A percentile compares a stretch with the other conserved stretches of the same genome.
Evolutionary conservation across 2,888 invertebrate species (phyloP).

Genomic region (Volucella bombylans): DNA sequence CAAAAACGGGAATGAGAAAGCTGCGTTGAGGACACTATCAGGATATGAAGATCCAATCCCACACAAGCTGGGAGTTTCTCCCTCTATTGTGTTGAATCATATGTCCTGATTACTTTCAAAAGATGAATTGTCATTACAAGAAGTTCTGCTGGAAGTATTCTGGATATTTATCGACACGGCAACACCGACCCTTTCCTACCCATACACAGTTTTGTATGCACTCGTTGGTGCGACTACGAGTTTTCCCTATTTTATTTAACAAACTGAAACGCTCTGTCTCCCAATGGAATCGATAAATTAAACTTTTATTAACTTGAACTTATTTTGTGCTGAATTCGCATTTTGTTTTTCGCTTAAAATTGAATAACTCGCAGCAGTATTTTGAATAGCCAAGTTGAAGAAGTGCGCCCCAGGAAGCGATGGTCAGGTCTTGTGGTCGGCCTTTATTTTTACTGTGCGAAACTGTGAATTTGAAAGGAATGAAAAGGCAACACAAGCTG

Average conservation of each 20-base stretch:
- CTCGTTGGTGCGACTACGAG: background rate
- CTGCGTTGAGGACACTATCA: no score
- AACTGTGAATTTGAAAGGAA: background rate
- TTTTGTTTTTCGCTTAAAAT: constrained; percentile 23
- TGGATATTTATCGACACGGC: no score
- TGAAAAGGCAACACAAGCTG: constrained; percentile 15
- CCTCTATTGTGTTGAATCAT: no score
- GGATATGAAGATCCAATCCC: no score
- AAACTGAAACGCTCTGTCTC: constrained; percentile 35
- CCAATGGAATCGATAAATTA: constrained; percentile 53
- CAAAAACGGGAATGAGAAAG: no score
- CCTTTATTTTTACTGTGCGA: constrained; percentile 32
- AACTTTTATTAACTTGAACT: constrained; percentile 44
- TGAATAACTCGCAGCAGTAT: constrained; percentile 20
- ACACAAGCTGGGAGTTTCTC: no score
- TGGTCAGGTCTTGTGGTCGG: constrained; percentile 36
- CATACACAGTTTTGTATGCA: no score
- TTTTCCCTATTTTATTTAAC: background rate
- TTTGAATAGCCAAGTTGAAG: background rate
- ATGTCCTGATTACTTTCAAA: no score
- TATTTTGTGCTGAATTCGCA: constrained; percentile 15
- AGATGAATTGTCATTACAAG: no score
- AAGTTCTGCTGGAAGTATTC: no score
- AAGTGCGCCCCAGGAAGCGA: constrained; percentile 3
- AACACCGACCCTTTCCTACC: no score